phyloP scores from a whole-genome alignment of 2,888 invertebrate species.

The Minunthozetes semirufus region DNA sequence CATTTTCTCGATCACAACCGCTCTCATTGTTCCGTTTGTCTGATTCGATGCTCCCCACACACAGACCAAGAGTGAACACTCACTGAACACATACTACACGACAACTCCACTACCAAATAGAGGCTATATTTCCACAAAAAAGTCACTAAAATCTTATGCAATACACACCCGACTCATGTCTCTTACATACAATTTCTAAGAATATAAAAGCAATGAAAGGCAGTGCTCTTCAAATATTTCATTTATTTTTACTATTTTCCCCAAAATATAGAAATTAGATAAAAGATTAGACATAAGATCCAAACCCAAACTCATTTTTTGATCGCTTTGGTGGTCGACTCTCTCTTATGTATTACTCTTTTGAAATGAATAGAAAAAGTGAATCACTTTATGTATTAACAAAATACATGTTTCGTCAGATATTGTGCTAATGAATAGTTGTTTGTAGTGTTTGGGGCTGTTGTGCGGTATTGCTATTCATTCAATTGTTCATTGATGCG shows the following conservation, averaged over 20 bases:
- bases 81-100: neutral
- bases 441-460: slow-evolving; percentile 12
- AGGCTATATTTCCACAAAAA: neutral
- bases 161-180: slow-evolving; percentile 26
- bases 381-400: slow-evolving; percentile 20
- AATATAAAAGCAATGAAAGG: neutral
- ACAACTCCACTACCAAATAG: neutral
- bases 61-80: neutral
- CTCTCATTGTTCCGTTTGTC: slow-evolving; percentile 19
- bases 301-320: neutral
- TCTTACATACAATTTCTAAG: neutral
- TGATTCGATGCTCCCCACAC: slow-evolving; percentile 13
- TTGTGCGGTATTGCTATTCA: neutral
- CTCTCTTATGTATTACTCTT: neutral
- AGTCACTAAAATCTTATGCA: neutral
- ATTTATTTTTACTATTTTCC: no score
- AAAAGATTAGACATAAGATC: slow-evolving; percentile 3
- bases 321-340: neutral
- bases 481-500: slow-evolving; percentile 10
- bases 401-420: slow-evolving; percentile 13
- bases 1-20: slow-evolving; percentile 18
- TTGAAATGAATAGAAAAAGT: neutral
- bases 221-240: neutral
- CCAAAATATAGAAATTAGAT: neutral
- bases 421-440: slow-evolving; percentile 20